phyloP scores from a whole-genome alignment of 1,140 invertebrate genomes.

The Leptoteleia sp. region DNA sequence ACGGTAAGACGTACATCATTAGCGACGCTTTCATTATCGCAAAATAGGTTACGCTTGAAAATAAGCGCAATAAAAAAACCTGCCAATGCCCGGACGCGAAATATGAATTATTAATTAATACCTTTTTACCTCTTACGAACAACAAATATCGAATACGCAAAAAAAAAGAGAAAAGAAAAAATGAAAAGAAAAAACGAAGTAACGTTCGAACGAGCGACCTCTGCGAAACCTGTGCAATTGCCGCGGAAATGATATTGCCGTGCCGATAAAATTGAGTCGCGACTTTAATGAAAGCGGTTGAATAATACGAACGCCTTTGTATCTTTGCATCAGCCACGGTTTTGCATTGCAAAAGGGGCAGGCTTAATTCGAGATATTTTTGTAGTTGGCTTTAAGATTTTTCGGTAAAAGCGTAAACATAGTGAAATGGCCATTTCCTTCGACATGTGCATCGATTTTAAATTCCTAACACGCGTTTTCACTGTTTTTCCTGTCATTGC shows the following conservation, averaged over 20 bases:
- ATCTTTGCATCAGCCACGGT: conserved; percentile 28
- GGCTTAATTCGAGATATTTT: conserved; percentile 36
- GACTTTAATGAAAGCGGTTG: conserved; percentile 48
- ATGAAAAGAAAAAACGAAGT: conserved; percentile 2
- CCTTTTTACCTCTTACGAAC: conserved; percentile 4
- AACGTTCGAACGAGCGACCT: conserved; percentile 10
- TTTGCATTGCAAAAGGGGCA: conserved; percentile 33
- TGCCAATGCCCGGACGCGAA: not conserved
- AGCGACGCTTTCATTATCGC: conserved; percentile 14
- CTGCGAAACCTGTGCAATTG: conserved; percentile 41
- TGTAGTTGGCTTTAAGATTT: conserved; percentile 22
- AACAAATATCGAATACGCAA: conserved; percentile 33
- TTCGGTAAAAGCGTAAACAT: conserved; percentile 10
- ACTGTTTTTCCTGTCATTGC: not conserved
- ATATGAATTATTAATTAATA: conserved; percentile 39
- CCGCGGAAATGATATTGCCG: conserved; percentile 38
- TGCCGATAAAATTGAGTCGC: conserved; percentile 40
- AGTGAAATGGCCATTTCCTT: conserved; percentile 2
- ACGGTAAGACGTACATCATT: conserved; percentile 26
- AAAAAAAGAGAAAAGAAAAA: too few species aligned
- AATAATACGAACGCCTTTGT: conserved; percentile 37
- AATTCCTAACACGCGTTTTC: conserved; percentile 12
- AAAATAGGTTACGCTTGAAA: conserved; percentile 21
- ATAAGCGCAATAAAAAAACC: conserved; percentile 14
- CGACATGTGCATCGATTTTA: conserved; percentile 5